Evolutionary conservation across 2,888 invertebrate species (phyloP), one percentile per base, ranked within the genome.

Genomic region (Brachynemurus nebulosus): DNA sequence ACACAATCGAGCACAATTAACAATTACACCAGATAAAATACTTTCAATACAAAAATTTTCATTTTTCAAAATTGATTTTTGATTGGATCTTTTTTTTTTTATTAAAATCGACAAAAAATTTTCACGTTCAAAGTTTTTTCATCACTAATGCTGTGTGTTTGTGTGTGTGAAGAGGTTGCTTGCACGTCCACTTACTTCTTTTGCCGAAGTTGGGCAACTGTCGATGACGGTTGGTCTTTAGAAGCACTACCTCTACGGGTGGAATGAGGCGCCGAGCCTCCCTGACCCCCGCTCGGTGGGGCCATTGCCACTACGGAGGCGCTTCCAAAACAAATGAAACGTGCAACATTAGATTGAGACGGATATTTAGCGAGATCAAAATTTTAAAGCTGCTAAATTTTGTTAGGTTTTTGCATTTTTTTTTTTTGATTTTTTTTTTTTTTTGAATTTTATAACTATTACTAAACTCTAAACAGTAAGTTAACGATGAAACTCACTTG

Each of bases 201-300:
- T 34, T 33, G 42, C 6, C 42, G 42, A 20, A 34, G 19, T 27
- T 42, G 42, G 9, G 33, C 12, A 12, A 27, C 17, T 9, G 34
- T 18, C 12, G 25, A 12, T 9, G 33, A 21, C 14, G 12, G 19
- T 37, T 37, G 37, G n/a, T 65, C 65, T 51, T 65, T 65, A 54
- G 61, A 63, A 53, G 64, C 62, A 54, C 63, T 63, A 47, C 67
- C 73, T 66, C 74, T 69, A 66, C 75, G 74, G 68, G 74, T 73
- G 65, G 74, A 62, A 53, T 57, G 60, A 58, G 56, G 71, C 50
- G 68, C 63, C 62, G 66, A 65, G 61, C 68, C 70, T 53, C 69
- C 67, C 65, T 67, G 68, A 54, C 70, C 66, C 56, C 75, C 73
- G 59, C 72, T 72, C 49, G 78, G 73, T 60, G 74, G 70, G 42